A percentile compares a stretch with the other conserved stretches of the same genome.
These are phyloP conservation scores for Gadopsis bispinosus DNA, from an alignment of 2,797 vertebrate species.

Conservation along the genomic window DNA sequence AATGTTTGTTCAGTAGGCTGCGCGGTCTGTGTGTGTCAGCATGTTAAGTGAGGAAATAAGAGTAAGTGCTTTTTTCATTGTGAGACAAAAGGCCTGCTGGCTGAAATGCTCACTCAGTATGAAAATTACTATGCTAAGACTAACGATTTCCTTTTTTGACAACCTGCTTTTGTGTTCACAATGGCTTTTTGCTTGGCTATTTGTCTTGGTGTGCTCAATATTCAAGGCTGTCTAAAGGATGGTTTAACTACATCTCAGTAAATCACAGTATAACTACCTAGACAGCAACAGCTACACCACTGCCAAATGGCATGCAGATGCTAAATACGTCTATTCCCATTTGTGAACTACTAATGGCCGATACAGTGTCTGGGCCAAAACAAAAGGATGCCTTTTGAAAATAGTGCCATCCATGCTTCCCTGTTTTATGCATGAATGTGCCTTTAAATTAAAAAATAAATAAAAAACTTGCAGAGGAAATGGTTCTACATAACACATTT, in stretches of 20 bases:
- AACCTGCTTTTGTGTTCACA: constrained; percentile 67
- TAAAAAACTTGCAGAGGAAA: not conserved
- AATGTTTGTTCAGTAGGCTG: constrained; percentile 65
- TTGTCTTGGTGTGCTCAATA: constrained; percentile 57
- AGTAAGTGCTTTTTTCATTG: constrained; percentile 61
- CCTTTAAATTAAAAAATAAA: not conserved
- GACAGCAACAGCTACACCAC: constrained; percentile 31
- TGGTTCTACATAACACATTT: not conserved
- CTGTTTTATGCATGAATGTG: not conserved
- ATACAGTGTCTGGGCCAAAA: not conserved
- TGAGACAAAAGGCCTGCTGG: constrained; percentile 64
- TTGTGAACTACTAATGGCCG: constrained; percentile 31
- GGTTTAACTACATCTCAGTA: constrained; percentile 65
- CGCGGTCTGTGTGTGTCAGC: constrained; percentile 46
- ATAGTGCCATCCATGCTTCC: not conserved
- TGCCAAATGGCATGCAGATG: constrained; percentile 48
- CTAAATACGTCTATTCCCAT: constrained; percentile 28
- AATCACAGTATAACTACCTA: constrained; percentile 65
- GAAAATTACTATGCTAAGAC: constrained; percentile 68
- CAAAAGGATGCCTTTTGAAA: not conserved
- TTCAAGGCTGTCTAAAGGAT: constrained; percentile 59
- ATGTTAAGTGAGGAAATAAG: constrained; percentile 66
- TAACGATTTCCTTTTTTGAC: constrained; percentile 70
- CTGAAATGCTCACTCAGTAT: constrained; percentile 65
- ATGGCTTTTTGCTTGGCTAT: constrained; percentile 60